These are phyloP conservation scores for Invenusta paracnida DNA, from an alignment of 2,888 invertebrate species.

Conservation along the genomic window DNA sequence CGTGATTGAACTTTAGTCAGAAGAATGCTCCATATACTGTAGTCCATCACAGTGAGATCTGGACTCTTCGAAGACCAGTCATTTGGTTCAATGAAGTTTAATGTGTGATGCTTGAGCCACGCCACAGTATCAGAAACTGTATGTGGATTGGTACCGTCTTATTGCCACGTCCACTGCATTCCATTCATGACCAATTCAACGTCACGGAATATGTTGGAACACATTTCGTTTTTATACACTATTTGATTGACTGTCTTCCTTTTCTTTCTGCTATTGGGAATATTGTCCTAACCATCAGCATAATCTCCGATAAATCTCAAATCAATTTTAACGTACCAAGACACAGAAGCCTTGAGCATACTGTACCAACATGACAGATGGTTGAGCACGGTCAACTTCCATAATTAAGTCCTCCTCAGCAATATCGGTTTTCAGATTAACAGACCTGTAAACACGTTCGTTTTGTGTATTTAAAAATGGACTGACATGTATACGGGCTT, in stretches of 20 bases:
- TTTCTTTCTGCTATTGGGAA: neutral
- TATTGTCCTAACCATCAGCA: slow-evolving; percentile 20
- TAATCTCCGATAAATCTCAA: neutral
- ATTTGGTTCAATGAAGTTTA: neutral
- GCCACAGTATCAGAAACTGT: neutral
- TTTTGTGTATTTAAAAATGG: too few relatives aligned
- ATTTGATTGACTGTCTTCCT: neutral
- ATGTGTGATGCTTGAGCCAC: neutral
- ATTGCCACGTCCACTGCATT: neutral
- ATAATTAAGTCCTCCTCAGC: too few relatives aligned
- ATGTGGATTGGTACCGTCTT: neutral
- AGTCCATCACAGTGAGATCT: neutral
- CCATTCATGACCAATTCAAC: neutral
- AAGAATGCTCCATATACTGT: neutral
- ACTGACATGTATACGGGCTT: too few relatives aligned
- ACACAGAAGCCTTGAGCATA: too few relatives aligned
- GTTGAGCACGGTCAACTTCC: too few relatives aligned
- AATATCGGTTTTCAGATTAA: too few relatives aligned
- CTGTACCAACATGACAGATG: too few relatives aligned
- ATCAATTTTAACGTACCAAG: neutral
- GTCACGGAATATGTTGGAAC: neutral
- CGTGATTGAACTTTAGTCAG: too few relatives aligned
- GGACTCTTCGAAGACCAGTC: neutral
- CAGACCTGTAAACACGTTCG: too few relatives aligned
- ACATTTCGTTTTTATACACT: too few relatives aligned